Evolutionary conservation across 2,797 vertebrate species (phyloP).

Genomic region (Lepilemur septentrionalis): DNA sequence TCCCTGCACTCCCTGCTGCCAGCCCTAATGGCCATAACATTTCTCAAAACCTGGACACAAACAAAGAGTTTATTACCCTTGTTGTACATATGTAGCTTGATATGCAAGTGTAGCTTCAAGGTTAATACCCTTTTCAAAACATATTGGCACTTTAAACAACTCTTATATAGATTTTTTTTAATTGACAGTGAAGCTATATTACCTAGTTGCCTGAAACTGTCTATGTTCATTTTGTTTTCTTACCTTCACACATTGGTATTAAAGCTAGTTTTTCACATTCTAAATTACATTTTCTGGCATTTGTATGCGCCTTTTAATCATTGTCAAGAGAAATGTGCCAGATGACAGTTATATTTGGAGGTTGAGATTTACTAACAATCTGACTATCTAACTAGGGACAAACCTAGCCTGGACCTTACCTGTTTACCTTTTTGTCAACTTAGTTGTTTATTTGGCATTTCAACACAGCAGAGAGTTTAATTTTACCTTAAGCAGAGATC

Average conservation of each 20-base stretch:
- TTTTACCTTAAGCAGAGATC: constrained; percentile 6
- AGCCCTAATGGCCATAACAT: background rate
- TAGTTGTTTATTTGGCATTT: background rate
- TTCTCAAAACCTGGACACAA: background rate
- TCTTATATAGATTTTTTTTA: background rate
- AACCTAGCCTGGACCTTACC: background rate
- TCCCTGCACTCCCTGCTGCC: background rate
- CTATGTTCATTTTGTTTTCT: background rate
- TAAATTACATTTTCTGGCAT: background rate
- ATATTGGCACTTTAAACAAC: background rate
- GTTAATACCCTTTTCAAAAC: background rate
- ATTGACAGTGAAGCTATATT: background rate
- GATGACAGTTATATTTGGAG: background rate
- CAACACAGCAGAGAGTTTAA: background rate
- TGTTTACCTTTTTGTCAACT: background rate
- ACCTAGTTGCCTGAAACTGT: background rate
- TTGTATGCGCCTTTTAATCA: background rate
- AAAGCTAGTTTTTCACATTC: background rate
- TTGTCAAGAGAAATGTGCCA: background rate
- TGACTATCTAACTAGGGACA: background rate
- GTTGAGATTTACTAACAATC: background rate
- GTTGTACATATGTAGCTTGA: background rate
- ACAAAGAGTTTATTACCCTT: background rate
- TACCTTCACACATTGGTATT: background rate
- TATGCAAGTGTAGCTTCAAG: background rate